Evolutionary conservation across 1,140 invertebrate species (phyloP), one percentile per base, ranked within the genome.

Genomic region (Drosophila saltans): DNA sequence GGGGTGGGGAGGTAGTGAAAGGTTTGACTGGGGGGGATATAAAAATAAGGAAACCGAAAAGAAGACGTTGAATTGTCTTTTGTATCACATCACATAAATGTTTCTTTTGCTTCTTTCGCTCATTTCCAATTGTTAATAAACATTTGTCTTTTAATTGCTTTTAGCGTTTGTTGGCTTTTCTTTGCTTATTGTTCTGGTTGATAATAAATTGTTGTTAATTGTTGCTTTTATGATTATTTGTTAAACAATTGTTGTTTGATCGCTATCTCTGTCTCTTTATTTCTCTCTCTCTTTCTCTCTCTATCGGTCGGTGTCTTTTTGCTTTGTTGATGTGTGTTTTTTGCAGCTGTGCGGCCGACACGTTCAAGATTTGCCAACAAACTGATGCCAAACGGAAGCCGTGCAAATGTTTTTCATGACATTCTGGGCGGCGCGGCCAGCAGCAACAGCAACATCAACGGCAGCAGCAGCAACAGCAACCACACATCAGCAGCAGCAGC

Each of bases 321-420:
- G 43, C 11, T 56, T 24, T 24, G 28, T 16, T 30, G n/a, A 21
- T 43, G 16, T 30, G 24, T 67, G 70, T 52, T 56, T 45, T 57
- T 63, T 16, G 16, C 48, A 60, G 59, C 66, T 68, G 64, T 82
- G 82, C 75, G 80, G 72, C 82, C 88, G 82, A 83, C 75, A 80
- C 82, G 88, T 78, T 78, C 75, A 83, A 88, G 78, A 72, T 72
- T 91, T 88, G 88, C 88, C 88, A 91, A 91, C 88, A 88, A 91
- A 91, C 88, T 91, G 83, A 91, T 81, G 82, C 80, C 70, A 74
- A 82, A 76, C 82, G 85, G 86, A 90, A 85, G 80, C 75, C 77
- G 77, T 90, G 55, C 67, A 84, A 89, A 90, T 74, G 81, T 78
- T 89, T 89, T 89, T 89, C 81, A 90, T 81, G 85, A 77, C 81